phyloP scores from a whole-genome alignment of 2,888 invertebrate genomes.

The Tethea ocularis region DNA sequence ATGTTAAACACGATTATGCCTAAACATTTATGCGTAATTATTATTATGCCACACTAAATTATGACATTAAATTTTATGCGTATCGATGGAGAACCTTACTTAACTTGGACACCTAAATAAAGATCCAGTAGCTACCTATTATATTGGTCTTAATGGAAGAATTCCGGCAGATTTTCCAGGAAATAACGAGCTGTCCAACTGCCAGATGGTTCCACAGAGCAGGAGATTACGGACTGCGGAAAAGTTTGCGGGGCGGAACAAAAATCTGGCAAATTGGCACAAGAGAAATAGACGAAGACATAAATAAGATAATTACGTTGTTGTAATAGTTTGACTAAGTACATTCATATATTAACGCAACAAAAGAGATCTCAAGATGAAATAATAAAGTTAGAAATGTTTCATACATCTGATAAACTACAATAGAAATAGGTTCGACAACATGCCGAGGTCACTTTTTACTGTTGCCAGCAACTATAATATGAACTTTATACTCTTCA shows the following conservation, averaged over 20 bases:
- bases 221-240: neutral
- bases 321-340: neutral
- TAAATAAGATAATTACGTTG: neutral
- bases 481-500: conserved; percentile 34
- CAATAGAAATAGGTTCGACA: conserved; percentile 2
- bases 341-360: neutral
- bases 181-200: neutral
- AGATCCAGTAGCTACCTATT: neutral
- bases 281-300: neutral
- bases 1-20: too few species aligned
- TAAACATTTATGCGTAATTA: too few species aligned
- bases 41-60: too few species aligned
- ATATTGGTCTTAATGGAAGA: neutral
- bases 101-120: too few species aligned
- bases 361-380: neutral
- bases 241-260: neutral
- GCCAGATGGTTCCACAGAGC: neutral
- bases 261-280: neutral
- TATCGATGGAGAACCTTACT: too few species aligned
- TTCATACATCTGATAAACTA: conserved; percentile 5
- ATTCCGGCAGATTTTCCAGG: neutral
- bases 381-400: neutral
- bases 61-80: too few species aligned
- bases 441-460: conserved; percentile 34
- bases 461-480: conserved; percentile 32